Percentiles rank a stretch among this genome's conserved stretches.
Conservation (phyloP, 2,797 vertebrate genomes). For the Phylloscopus collybita region DNA sequence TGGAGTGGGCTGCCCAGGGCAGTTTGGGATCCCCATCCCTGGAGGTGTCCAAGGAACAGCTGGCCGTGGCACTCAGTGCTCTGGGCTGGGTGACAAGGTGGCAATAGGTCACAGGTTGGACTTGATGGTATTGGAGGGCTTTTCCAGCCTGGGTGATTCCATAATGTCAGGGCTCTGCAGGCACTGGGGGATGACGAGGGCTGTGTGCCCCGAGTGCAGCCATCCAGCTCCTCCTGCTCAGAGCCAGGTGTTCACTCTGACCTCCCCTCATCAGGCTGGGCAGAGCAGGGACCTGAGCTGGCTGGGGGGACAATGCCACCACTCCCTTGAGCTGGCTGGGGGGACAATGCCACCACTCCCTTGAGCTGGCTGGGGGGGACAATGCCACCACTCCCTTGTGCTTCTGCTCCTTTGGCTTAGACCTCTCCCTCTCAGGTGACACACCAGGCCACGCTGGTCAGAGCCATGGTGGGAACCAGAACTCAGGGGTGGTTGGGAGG, state of each 20-base stretch:
- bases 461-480: background rate
- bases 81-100: background rate
- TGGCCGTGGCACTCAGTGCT: background rate
- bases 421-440: background rate
- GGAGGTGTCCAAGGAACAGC: background rate
- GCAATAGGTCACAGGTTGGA: rapidly evolving
- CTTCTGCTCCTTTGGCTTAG: background rate
- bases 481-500: rapidly evolving
- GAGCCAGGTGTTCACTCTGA: rapidly evolving
- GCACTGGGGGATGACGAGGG: background rate
- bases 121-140: background rate
- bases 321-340: background rate
- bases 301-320: background rate
- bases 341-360: background rate
- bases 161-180: background rate
- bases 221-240: background rate
- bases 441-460: background rate
- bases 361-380: background rate
- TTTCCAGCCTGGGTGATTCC: background rate
- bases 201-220: rapidly evolving
- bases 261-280: rapidly evolving
- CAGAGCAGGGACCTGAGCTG: background rate
- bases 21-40: background rate
- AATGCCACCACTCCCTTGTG: background rate
- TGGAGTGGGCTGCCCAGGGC: background rate